Evolutionary conservation across 1,140 invertebrate species (phyloP), one percentile per base, ranked within the genome.

Genomic region (Tetragonula clypearis): DNA sequence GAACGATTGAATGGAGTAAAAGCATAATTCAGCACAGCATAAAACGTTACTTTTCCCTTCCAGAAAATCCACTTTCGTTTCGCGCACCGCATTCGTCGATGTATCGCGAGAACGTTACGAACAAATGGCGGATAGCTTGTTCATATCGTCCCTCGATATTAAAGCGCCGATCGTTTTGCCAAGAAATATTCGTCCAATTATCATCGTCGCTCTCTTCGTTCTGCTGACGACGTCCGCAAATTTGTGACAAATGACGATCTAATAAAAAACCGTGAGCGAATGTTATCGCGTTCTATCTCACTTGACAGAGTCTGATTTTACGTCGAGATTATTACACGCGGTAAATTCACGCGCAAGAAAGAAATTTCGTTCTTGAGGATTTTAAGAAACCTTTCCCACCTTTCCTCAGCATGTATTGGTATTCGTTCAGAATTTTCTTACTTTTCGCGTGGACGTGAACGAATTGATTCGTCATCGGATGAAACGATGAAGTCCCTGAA

Each of bases 101-200:
- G n/a, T 68, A 68, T 35, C 71, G 14, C 49, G 23, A 74, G 1
- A n/a, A 53, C 30, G 17, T 17, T 35, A 41, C 21, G n/a, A 68
- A 66, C 19, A 65, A 62, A 69, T 69, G 19, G 15, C 19, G 56
- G 3, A 58, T 0, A 19, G 15, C 14, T 66, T 21, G 15, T n/a
- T 26, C 62, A 12, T 68, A 66, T 55, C 35, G 11, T 23, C 26
- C 17, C 56, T 23, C 41, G 8, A 62, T 17, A 4, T 65, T 26
- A 62, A 41, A 73, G 21, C 35, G 12, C 1, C 55, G 62, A 82
- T 82, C 35, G 41, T 60, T 55, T 19, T 55, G 0, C 49, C 21
- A 14, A n/a, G 58, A 75, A 65, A 82, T 82, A 75, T 65, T 75
- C 55, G 26, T 30, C 15, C 79, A 81, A 73, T 81, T 81, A 81